Evolutionary conservation across 2,797 vertebrate species (phyloP), one percentile per base, ranked within the genome.

Genomic region (Schizothorax lantsangensis): DNA sequence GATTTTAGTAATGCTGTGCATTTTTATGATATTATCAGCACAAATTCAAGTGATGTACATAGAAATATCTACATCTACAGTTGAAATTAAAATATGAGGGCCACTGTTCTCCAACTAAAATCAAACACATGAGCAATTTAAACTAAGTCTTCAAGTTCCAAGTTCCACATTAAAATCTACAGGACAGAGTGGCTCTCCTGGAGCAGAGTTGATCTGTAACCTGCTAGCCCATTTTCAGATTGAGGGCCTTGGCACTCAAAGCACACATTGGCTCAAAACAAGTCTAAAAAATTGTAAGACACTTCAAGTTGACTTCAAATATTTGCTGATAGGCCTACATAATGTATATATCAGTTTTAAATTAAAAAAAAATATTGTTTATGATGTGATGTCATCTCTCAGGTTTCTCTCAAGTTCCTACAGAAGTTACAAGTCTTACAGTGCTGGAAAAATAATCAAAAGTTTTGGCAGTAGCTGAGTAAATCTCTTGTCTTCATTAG

Each of bases 401-500:
- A 3, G 38, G 23, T 62, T 79, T 40, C 26, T 75, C 1, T 52
- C 74, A 47, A 19, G n/a, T 49, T 74, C n/a, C 43, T 33, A 74
- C 33, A 82, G 47, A 57, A 72, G 21, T 83, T 73, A 45, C 15
- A 74, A 45, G 23, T 21, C 69, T 30, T 40, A 9, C 23, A 59
- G 36, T 75, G 12, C 59, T 77, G 19, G 57, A 77, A 84, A 66
- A 57, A 62, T 11, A 49, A 59, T 62, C 10, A 12, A 64, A 64
- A 47, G 38, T 33, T 47, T 43, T 68, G 59, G 72, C 33, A 64
- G 33, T 26, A 23, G 59, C 30, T 17, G 21, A 15, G 23, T 64
- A 66, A 64, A 66, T 66, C 43, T 15, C 21, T 19, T 84, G 57
- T 84, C 64, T 75, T 33, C 36, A 73, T 83, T 62, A 73, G 19